Conservation (phyloP, 2,797 vertebrate species). For the Melanogrammus aeglefinus region DNA sequence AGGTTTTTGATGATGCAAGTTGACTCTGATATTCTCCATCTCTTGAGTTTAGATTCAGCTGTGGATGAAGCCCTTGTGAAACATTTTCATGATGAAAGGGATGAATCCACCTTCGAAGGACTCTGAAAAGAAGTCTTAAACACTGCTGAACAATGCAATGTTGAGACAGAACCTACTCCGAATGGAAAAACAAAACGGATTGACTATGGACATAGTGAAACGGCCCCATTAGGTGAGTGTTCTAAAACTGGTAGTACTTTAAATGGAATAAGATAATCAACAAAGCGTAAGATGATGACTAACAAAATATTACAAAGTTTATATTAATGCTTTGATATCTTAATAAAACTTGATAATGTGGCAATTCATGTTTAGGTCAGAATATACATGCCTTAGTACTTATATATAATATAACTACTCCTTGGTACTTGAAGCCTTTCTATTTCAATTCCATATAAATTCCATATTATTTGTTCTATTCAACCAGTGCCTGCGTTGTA, state of each 20-base stretch:
- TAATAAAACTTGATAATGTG: no score
- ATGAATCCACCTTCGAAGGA: background rate
- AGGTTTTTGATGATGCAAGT: constrained; percentile 1
- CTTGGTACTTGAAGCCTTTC: no score
- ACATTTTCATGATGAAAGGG: background rate
- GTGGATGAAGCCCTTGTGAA: background rate
- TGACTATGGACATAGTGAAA: background rate
- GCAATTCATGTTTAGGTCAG: no score
- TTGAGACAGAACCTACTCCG: background rate
- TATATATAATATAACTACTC: no score
- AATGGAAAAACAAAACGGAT: background rate
- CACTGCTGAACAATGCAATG: constrained; percentile 2
- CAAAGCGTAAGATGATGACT: background rate
- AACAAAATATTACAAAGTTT: constrained; percentile 10
- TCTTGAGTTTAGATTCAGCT: constrained; percentile 3
- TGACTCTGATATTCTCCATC: background rate
- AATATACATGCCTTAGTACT: constrained; percentile 9
- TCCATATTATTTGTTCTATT: no score
- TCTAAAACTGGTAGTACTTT: background rate
- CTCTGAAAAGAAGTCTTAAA: background rate
- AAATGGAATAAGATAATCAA: background rate
- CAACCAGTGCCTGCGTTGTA: no score
- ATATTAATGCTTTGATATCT: background rate
- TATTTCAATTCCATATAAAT: no score
- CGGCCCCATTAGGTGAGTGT: background rate